phyloP scores from a whole-genome alignment of 2,888 invertebrate species.

The Eurytoma adleriae region DNA sequence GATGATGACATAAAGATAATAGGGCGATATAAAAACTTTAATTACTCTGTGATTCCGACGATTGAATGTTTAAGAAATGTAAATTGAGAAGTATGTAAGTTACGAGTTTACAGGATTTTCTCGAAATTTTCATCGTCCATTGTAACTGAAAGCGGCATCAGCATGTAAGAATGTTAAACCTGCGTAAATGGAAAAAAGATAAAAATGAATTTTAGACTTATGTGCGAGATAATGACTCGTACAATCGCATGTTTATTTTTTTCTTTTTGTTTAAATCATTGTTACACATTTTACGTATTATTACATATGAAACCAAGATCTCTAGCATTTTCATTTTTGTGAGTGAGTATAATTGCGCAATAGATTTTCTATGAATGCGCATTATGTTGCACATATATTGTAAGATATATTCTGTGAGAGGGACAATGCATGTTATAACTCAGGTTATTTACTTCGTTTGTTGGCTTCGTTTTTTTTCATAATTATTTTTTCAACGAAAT shows the following conservation, averaged over 20 bases:
- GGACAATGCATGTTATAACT: not conserved
- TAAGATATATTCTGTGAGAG: constrained; percentile 39
- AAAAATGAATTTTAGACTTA: constrained; percentile 12
- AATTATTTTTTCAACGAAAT: too few relatives aligned
- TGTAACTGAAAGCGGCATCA: constrained; percentile 17
- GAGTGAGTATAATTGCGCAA: not conserved
- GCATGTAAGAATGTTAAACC: constrained; percentile 1
- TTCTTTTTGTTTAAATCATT: not conserved
- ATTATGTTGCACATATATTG: constrained; percentile 22
- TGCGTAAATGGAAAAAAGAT: constrained; percentile 9
- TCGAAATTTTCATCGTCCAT: not conserved
- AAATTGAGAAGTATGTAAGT: too few relatives aligned
- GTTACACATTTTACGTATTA: constrained; percentile 7
- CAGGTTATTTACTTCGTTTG: constrained; percentile 4
- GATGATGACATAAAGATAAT: not conserved
- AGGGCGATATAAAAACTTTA: constrained; percentile 1
- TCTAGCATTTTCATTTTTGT: constrained; percentile 33
- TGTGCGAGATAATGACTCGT: not conserved
- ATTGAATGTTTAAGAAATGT: too few relatives aligned
- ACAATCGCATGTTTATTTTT: constrained; percentile 1
- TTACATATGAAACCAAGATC: constrained; percentile 38
- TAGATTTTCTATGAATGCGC: too few relatives aligned
- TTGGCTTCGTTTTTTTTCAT: not conserved
- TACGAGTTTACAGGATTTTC: too few relatives aligned
- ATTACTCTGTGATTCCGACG: not conserved